Percentiles rank a stretch among this genome's conserved stretches.
These are phyloP conservation scores for Pseudopodoces humilis DNA, from an alignment of 2,113 vertebrate species.

Conservation along the genomic window DNA sequence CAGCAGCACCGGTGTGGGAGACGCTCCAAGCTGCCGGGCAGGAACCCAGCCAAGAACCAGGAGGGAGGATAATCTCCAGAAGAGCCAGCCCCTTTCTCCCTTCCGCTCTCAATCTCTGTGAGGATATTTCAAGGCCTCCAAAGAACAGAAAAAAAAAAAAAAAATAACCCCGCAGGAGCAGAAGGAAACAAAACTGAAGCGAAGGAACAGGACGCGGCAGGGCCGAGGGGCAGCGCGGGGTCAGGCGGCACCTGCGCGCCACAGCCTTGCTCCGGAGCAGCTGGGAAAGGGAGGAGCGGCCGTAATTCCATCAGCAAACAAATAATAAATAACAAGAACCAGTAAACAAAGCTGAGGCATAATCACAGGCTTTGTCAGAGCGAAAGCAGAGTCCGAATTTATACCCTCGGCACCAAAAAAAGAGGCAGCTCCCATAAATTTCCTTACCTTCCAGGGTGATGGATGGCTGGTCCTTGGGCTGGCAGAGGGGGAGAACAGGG, in stretches of 20 bases:
- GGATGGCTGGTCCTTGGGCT: background rate
- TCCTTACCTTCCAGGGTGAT: background rate
- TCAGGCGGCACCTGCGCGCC: constrained; percentile 14
- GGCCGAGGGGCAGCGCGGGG: background rate
- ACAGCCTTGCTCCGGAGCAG: constrained; percentile 13
- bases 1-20: background rate
- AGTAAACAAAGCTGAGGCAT: constrained; percentile 33
- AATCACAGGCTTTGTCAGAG: constrained; percentile 18
- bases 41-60: background rate
- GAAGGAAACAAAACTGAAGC: background rate
- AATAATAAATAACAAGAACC: constrained; percentile 8
- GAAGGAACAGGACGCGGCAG: background rate
- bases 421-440: background rate
- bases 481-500: background rate
- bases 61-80: constrained; percentile 50
- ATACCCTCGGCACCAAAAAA: background rate
- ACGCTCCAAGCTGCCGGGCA: background rate
- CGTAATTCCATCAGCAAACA: constrained; percentile 40
- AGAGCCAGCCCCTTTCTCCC: constrained; percentile 6
- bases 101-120: constrained; percentile 7
- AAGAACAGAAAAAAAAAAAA: background rate
- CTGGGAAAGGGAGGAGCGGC: background rate
- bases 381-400: background rate
- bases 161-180: background rate
- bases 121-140: constrained; percentile 48